phyloP scores from a whole-genome alignment of 1,140 invertebrate species.

The Atta cephalotes region DNA sequence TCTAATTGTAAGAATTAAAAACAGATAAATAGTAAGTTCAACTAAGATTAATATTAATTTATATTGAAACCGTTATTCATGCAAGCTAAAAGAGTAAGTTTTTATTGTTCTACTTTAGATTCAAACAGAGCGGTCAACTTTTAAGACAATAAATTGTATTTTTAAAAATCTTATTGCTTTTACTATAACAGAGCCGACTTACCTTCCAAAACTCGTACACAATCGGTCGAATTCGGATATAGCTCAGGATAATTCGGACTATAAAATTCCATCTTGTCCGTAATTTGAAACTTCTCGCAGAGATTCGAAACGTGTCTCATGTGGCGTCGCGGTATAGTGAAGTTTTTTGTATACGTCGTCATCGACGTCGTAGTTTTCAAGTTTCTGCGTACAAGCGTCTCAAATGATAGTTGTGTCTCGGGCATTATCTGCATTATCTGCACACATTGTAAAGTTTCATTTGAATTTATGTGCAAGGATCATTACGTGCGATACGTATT shows the following conservation, averaged over 20 bases:
- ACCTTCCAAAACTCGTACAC: constrained; percentile 91
- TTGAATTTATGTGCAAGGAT: constrained; percentile 42
- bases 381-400: not conserved
- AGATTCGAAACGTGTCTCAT: constrained; percentile 79
- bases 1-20: too few relatives aligned
- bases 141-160: not conserved
- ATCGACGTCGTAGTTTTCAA: constrained; percentile 15
- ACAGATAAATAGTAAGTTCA: too few relatives aligned
- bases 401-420: not conserved
- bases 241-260: constrained; percentile 91
- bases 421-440: constrained; percentile 61
- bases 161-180: not conserved
- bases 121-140: not conserved
- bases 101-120: not conserved
- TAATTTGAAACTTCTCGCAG: constrained; percentile 88
- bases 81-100: not conserved
- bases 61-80: not conserved
- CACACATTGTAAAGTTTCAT: constrained; percentile 47
- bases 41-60: too few relatives aligned
- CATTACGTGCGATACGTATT: not conserved
- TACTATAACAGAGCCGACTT: constrained; percentile 72
- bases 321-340: constrained; percentile 75
- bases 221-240: constrained; percentile 91
- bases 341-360: constrained; percentile 43
- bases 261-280: constrained; percentile 90